Conservation (phyloP, 2,113 vertebrate genomes). For the Python bivittatus region DNA sequence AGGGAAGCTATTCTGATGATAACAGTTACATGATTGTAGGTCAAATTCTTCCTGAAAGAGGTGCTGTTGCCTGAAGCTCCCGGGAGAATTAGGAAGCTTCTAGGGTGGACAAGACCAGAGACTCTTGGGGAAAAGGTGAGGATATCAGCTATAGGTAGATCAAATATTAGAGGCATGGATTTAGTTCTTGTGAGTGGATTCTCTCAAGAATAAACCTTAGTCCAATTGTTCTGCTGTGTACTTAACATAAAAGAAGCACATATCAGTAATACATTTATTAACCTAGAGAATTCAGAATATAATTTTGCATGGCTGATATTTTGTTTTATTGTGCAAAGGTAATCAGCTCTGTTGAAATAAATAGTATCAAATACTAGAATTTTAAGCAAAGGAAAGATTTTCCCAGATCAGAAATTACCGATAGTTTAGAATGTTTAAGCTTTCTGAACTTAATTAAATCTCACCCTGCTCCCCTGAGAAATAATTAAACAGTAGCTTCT, state of each 20-base stretch:
- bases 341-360: neutral
- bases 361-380: neutral
- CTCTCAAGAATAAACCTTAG: neutral
- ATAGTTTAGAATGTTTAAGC: neutral
- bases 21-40: neutral
- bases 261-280: slow-evolving; percentile 14
- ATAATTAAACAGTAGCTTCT: neutral
- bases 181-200: neutral
- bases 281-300: neutral
- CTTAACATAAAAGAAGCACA: neutral
- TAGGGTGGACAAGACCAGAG: neutral
- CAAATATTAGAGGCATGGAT: neutral
- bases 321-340: slow-evolving; percentile 29
- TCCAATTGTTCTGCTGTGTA: neutral
- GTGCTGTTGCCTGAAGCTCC: neutral
- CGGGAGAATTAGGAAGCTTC: too few species aligned
- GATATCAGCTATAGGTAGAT: neutral
- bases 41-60: neutral
- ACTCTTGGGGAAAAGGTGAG: neutral
- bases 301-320: neutral
- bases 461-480: neutral
- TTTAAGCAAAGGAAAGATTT: neutral
- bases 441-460: neutral
- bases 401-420: neutral
- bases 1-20: neutral